Conservation (phyloP, 2,113 vertebrate genomes). For the Sprattus sprattus region DNA sequence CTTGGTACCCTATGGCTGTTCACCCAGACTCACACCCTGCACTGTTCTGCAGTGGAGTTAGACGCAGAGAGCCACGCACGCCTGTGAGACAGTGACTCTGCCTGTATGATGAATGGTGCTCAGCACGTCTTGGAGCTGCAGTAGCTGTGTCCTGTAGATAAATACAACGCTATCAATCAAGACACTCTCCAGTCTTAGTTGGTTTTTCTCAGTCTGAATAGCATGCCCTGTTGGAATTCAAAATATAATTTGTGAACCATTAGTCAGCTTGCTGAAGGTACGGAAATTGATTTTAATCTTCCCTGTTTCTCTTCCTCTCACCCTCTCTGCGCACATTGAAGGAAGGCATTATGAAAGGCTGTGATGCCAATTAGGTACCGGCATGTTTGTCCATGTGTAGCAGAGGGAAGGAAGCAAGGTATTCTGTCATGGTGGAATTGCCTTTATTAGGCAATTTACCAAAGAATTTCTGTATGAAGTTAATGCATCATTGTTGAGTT, state of each 20-base stretch:
- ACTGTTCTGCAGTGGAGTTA: conserved; percentile 3
- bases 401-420: conserved; percentile 35
- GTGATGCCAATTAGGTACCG: conserved; percentile 19
- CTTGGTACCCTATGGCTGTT: background rate
- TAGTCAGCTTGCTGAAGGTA: conserved; percentile 50
- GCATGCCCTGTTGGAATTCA: conserved; percentile 61
- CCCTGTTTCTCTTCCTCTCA: background rate
- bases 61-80: conserved; percentile 7
- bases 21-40: background rate
- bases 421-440: conserved; percentile 29
- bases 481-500: background rate
- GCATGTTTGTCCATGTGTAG: conserved; percentile 6
- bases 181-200: conserved; percentile 15
- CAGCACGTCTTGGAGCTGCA: conserved; percentile 18
- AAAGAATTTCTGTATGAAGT: background rate
- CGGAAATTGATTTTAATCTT: conserved; percentile 59
- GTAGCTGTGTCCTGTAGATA: conserved; percentile 22
- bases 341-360: conserved; percentile 18
- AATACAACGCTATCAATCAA: conserved; percentile 44
- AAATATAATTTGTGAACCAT: conserved; percentile 44
- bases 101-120: conserved; percentile 32
- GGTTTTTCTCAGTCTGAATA: conserved; percentile 42
- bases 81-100: background rate
- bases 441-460: background rate
- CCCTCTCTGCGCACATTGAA: conserved; percentile 5